Evolutionary conservation across 1,140 invertebrate species (phyloP), one percentile per base, ranked within the genome.

Genomic region (Drosophila melanica): DNA sequence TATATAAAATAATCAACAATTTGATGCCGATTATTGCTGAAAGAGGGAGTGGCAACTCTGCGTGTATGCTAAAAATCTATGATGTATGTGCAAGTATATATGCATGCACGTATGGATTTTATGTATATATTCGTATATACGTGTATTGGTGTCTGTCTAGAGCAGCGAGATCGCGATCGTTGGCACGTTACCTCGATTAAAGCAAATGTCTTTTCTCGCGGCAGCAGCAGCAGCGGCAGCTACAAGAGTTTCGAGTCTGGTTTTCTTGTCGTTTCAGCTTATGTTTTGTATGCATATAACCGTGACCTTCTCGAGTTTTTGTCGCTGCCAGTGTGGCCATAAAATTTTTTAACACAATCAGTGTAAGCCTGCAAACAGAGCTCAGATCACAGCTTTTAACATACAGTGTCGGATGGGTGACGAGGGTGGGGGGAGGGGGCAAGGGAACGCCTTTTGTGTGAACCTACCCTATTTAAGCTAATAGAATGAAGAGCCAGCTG

Each of bases 161-260:
- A 59, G 54, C 44, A 51, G 39, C 33, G 16, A 53, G 41, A 42
- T 47, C 37, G 53, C 76, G 70, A 78, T 81, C 78, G 79, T 78
- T 87, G 82, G 70, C 81, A 87, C 76, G 79, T 89, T 84, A 84
- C 82, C 84, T 87, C 82, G 82, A 86, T 86, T 86, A 81, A 73
- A 68, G 67, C 71, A 79, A 85, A 71, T 74, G 67, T 77, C 57
- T 57, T 48, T 64, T 74, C 45, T 60, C 65, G 16, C 16, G 11
- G 39, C 64, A 60, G 62, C 33, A 18, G 30, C 27, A 58, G 47
- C 54, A 55, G 33, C 42, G 33, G 33, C 54, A 37, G 42, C 54
- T 48, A 59, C 62, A 75, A 70, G 55, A 72, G 75, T 41, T 50
- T 72, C 27, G 58, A 42, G 73, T 81, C 79, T 78, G 69, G 79